phyloP scores from a whole-genome alignment of 2,113 vertebrate species.

The Thermophis baileyi region DNA sequence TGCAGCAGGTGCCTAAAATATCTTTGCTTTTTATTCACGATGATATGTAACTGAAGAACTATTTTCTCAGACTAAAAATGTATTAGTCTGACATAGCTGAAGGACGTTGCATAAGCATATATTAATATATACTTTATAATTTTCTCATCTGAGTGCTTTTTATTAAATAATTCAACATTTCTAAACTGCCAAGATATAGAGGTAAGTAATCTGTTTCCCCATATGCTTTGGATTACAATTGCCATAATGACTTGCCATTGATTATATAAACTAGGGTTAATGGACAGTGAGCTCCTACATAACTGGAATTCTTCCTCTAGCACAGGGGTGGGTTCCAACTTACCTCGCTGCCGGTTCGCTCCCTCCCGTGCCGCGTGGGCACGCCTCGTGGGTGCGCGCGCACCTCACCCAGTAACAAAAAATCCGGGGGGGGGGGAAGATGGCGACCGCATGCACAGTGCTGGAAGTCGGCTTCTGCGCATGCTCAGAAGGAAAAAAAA shows the following conservation, averaged over 20 bases:
- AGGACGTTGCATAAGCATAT: constrained; percentile 23
- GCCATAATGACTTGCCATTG: neutral
- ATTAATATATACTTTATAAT: constrained; percentile 41
- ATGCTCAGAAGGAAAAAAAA: too few species aligned
- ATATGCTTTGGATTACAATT: neutral
- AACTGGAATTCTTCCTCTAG: neutral
- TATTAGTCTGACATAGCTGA: constrained; percentile 8
- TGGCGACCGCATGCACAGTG: too few species aligned
- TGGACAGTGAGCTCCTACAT: neutral
- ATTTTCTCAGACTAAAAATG: constrained; percentile 33
- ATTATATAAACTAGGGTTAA: neutral
- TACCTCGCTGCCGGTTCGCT: too few species aligned
- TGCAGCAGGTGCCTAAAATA: neutral
- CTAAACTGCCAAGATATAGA: neutral
- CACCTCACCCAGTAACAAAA: too few species aligned
- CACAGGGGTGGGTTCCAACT: too few species aligned
- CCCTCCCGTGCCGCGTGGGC: too few species aligned
- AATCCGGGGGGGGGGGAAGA: too few species aligned
- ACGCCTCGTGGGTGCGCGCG: too few species aligned
- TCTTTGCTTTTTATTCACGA: neutral
- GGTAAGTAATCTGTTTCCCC: neutral
- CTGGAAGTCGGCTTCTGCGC: too few species aligned
- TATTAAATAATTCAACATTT: constrained; percentile 18
- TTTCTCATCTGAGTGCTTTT: constrained; percentile 42
- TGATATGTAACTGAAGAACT: neutral